Evolutionary conservation across 1,140 invertebrate species (phyloP).

Genomic region (Caenorhabditis inopinata): DNA sequence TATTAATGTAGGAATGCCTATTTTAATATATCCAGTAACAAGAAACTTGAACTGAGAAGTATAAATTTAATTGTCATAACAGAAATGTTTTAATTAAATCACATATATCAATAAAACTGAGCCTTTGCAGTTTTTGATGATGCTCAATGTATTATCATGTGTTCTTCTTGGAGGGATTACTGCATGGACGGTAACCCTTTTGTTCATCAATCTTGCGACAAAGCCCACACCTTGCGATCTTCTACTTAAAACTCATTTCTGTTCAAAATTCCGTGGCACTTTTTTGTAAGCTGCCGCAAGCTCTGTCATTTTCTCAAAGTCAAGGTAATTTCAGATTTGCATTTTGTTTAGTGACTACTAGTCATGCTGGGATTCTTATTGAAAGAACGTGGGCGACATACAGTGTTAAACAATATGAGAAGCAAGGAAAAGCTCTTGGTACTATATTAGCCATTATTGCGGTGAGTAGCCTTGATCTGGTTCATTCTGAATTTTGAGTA

Average conservation of each 20-base stretch:
- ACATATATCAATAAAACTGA: too few relatives aligned
- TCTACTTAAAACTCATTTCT: not conserved
- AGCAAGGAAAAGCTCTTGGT: constrained; percentile 5
- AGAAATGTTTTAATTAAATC: too few relatives aligned
- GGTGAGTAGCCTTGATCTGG: not conserved
- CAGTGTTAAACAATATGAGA: not conserved
- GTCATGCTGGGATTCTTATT: not conserved
- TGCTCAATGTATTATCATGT: not conserved
- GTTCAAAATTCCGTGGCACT: not conserved
- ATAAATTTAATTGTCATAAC: too few relatives aligned
- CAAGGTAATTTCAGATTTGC: not conserved
- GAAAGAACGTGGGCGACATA: not conserved
- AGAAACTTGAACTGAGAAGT: too few relatives aligned
- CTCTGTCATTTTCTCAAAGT: not conserved
- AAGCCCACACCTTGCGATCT: not conserved
- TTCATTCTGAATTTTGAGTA: too few relatives aligned
- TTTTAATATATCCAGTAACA: too few relatives aligned
- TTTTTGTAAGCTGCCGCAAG: not conserved
- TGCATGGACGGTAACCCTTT: not conserved
- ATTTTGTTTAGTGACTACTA: not conserved
- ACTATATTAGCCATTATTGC: not conserved
- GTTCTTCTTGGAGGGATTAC: not conserved
- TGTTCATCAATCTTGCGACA: not conserved
- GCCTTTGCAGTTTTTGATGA: not conserved
- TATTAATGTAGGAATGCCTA: too few relatives aligned